Percentiles rank a stretch among this genome's conserved stretches.
These are phyloP conservation scores for Etheostoma cragini DNA, from an alignment of 2,113 vertebrate species.

Conservation along the genomic window DNA sequence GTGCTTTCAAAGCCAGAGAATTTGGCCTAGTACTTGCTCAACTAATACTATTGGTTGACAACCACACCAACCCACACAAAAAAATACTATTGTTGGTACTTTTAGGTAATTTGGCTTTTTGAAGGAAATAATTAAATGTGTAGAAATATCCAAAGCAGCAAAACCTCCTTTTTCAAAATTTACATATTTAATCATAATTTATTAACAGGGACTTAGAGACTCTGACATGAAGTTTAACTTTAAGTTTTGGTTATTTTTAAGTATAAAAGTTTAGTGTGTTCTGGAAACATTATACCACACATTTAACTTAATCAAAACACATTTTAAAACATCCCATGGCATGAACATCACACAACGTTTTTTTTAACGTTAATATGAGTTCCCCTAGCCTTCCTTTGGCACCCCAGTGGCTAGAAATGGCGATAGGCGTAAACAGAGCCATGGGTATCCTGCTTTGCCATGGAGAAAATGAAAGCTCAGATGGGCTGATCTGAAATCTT, in stretches of 20 bases:
- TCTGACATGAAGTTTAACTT: conserved; percentile 1
- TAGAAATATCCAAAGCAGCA: background rate
- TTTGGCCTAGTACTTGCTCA: conserved; percentile 54
- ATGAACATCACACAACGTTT: too few species aligned
- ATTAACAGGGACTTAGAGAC: background rate
- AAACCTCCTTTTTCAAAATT: background rate
- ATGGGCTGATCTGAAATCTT: too few species aligned
- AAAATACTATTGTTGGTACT: background rate
- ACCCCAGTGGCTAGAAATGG: too few species aligned
- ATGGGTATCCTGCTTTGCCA: too few species aligned
- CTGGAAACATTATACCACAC: too few species aligned
- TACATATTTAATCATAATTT: conserved; percentile 1
- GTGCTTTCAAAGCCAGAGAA: conserved; percentile 61
- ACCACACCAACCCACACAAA: conserved; percentile 19
- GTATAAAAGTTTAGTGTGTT: too few species aligned
- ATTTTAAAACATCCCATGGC: too few species aligned
- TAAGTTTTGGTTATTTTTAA: background rate
- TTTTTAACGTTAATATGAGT: too few species aligned
- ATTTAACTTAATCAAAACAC: too few species aligned
- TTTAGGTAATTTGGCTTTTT: conserved; percentile 13
- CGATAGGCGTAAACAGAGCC: too few species aligned
- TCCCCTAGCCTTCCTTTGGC: too few species aligned
- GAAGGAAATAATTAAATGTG: background rate
- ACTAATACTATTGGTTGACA: conserved; percentile 44
- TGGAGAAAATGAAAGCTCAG: too few species aligned